Evolutionary conservation across 2,797 vertebrate species (phyloP).

Genomic region (Danio aesculapii): DNA sequence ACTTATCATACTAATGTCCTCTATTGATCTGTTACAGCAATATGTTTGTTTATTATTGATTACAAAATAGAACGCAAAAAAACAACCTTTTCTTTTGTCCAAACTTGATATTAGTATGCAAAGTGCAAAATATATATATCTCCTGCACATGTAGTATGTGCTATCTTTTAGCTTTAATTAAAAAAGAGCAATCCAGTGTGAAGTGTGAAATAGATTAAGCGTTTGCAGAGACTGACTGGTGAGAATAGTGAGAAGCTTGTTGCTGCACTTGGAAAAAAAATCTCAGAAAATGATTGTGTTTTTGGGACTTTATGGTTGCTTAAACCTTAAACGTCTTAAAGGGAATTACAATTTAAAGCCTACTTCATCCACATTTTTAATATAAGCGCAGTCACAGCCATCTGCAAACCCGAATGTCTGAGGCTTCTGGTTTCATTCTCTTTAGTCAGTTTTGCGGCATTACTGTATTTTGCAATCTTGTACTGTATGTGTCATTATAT

Average conservation of each 20-base stretch:
- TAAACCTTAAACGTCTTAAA: neutral
- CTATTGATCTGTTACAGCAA: neutral
- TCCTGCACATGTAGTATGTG: neutral
- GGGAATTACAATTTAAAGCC: neutral
- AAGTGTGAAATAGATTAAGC: constrained; percentile 7
- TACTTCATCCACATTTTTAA: neutral
- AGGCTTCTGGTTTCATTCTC: too few species aligned
- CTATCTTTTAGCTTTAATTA: neutral
- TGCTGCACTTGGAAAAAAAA: neutral
- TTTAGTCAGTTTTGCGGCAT: too few species aligned
- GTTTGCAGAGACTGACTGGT: neutral
- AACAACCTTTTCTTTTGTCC: neutral
- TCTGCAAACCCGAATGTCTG: too few species aligned
- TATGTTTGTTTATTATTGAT: neutral
- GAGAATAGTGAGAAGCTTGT: neutral
- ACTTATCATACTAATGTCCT: neutral
- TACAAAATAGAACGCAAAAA: neutral
- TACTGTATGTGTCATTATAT: too few species aligned
- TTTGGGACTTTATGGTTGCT: neutral
- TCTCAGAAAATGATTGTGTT: neutral
- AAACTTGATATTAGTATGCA: neutral
- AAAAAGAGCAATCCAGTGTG: neutral
- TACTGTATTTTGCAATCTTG: too few species aligned
- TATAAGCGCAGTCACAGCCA: too few species aligned
- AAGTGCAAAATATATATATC: neutral